Base-by-base conservation (phyloP, 2,113 vertebrate genomes). In the Notarius quadriscutis region DNA sequence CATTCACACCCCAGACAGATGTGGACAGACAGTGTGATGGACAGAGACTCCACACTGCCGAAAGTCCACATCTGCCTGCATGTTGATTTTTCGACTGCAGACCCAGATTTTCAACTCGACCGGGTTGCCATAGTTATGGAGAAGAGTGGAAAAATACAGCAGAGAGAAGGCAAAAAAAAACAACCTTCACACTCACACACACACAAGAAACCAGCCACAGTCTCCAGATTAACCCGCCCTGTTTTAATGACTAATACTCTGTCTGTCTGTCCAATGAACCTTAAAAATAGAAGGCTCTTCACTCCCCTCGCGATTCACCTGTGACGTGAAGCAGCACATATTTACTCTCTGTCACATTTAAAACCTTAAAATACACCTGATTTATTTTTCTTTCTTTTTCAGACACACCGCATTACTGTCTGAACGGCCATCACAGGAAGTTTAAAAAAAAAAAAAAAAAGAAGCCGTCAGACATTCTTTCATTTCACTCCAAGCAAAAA, bases 81-180 rank as follows among this genome's bases (percentile, higher is more conserved):
- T 72, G 27, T 62, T 84, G 8, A 9, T 63, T 78, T 87, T 67
- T 86, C 90, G 84, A 81, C 84, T 91, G 90, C 62, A 90, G 88
- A 91, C 69, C 67, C 89, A 91, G 91, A 91, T 90, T 91, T 91
- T 84, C 67, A 62, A 85, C 85, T 85, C 22, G 34, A 65, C 85
- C 75, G 84, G 87, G 93, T 94, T 95, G 92, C 93, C 92, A 95
- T 94, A 94, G 93, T 92, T 94, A 94, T 94, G 57, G 87, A 82
- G 92, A 83, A 86, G 90, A 87, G 90, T 90, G 90, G 88, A 92
- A 94, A 94, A 94, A 92, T 88, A 93, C 89, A 93, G 92, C 92
- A 91, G 90, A 93, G 90, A 88, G 89, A 89, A 65, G 34, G 93
- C 91, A 92, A 91, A 89, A 67, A 91, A 90, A 79, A 90, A 88